Evolutionary conservation across 2,888 invertebrate genomes (phyloP).

Genomic region (Tipula confusa): DNA sequence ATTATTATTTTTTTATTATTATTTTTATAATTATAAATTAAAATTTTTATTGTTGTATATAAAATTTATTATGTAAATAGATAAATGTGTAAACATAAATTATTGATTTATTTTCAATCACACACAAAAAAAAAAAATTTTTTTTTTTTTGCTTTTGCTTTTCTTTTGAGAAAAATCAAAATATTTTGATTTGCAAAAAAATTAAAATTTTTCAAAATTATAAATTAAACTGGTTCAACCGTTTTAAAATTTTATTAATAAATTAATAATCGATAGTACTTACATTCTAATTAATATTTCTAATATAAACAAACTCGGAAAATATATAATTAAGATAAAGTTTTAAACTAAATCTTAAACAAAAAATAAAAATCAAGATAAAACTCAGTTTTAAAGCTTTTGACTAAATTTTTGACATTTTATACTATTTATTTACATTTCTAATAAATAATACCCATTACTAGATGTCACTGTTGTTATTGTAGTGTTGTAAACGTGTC

Average conservation of each 20-base stretch:
- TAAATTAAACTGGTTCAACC: conserved; percentile 25
- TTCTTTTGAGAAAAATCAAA: conserved; percentile 20
- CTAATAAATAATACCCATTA: background rate
- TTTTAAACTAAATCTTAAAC: conserved; percentile 29
- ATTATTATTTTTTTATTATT: background rate
- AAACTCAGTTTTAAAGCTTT: conserved; percentile 29
- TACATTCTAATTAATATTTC: conserved; percentile 9
- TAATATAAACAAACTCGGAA: background rate
- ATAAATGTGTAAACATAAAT: conserved; percentile 25
- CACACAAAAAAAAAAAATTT: background rate
- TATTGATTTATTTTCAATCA: conserved; percentile 25
- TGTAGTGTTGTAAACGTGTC: background rate
- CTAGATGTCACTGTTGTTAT: background rate
- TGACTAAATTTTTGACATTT: conserved; percentile 29
- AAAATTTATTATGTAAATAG: conserved; percentile 16
- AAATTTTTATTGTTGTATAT: background rate
- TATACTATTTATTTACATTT: conserved; percentile 30
- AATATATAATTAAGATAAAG: conserved; percentile 25
- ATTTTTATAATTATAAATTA: conserved; percentile 15
- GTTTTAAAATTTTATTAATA: background rate
- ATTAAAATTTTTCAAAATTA: conserved; percentile 12
- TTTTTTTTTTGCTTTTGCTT: background rate
- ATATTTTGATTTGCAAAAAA: conserved; percentile 25
- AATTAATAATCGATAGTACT: background rate
- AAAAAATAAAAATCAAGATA: conserved; percentile 28